Evolutionary conservation across 2,888 invertebrate species (phyloP), one percentile per base, ranked within the genome.

Genomic region (Amphipyra berbera): DNA sequence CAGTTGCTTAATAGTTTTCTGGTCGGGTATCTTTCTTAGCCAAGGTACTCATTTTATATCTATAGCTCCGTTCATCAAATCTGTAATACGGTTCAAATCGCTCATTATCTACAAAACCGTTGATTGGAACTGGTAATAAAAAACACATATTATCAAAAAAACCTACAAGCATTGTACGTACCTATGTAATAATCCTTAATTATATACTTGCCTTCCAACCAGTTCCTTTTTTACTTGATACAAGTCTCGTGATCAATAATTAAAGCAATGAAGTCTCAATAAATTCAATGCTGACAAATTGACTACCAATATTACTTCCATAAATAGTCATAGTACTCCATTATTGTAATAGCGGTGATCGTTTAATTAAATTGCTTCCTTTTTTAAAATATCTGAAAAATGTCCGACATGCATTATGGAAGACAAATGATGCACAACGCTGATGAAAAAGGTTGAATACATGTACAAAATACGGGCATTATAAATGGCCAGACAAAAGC

Each of bases 251-350:
- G 45, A 63, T 62, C 49, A 56, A 65, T 64, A 56, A 65, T 64
- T 56, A 66, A 10, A 41, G 15, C 21, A 68, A 46, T 53, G 35
- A 54, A 57, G 63, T 61, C 45, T 52, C 55, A 62, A 69, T 73
- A 62, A 77, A 66, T 77, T 61, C 45, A 59, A 47, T 30, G 54
- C 42, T 73, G 77, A 77, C 77, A 77, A 76, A 76, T 76, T 66
- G 50, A 10, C 49, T 44, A 47, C 12, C 49, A 48, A 58, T 62
- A 64, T 48, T 15, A 55, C 57, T 45, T 41, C 57, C 48, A 66
- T 69, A 62, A n/a, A 35, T 38, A 47, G 49, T 40, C 14, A 27
- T 13, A 47, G 37, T 33, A 44, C 14, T 21, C 27, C 38, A 53
- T 54, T 59, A 49, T 13, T 38, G 8, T 70, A 62, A 75, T 60